Conservation (phyloP, 35 echinoderm and acorn worm genomes). For the Patiria miniata region DNA sequence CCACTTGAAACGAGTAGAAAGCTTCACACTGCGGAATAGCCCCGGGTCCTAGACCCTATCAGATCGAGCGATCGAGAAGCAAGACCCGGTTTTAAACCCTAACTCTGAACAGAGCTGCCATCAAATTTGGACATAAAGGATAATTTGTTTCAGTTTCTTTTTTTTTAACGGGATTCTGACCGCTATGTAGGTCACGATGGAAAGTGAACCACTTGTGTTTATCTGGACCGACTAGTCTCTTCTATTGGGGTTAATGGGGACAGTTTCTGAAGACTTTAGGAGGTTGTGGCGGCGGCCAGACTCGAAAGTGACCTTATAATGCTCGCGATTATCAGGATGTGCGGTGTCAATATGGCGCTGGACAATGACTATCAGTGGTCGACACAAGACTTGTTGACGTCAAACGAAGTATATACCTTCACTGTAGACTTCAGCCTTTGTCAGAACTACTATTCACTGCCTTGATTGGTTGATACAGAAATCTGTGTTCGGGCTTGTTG, state of each 20-base stretch:
- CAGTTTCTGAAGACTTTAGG: background rate
- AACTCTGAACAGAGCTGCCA: background rate
- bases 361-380: background rate
- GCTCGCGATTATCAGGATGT: background rate
- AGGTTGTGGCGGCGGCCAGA: background rate
- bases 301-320: background rate
- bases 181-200: background rate
- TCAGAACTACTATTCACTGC: too few species aligned
- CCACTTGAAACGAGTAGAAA: too few species aligned
- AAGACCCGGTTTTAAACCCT: too few species aligned
- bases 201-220: background rate
- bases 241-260: slow-evolving; percentile 1
- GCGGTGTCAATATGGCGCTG: background rate
- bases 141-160: background rate
- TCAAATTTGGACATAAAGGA: background rate
- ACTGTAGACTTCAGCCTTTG: too few species aligned
- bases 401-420: too few species aligned
- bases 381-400: too few species aligned
- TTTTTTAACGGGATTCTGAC: background rate
- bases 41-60: too few species aligned
- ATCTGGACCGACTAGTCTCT: background rate
- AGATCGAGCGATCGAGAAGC: too few species aligned
- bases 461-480: too few species aligned
- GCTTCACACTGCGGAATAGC: too few species aligned
- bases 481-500: too few species aligned